These are phyloP conservation scores for Benthosema pterotum DNA, from an alignment of 2,797 vertebrate genomes.

Conservation along the genomic window DNA sequence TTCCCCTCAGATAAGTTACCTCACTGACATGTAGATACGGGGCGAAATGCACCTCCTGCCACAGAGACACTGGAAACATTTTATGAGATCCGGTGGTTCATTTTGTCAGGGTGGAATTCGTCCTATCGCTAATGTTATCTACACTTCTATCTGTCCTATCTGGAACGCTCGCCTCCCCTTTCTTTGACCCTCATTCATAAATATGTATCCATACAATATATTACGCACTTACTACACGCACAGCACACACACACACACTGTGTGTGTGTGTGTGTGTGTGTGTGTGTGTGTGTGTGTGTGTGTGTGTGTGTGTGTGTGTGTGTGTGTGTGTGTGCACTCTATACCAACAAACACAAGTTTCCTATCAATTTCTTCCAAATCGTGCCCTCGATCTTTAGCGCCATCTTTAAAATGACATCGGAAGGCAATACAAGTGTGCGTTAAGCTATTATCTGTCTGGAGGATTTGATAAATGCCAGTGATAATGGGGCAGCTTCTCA, in stretches of 20 bases:
- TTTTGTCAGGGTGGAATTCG: slow-evolving; percentile 54
- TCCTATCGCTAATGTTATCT: slow-evolving; percentile 39
- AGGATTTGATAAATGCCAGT: slow-evolving; percentile 23
- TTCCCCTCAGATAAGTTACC: slow-evolving; percentile 75
- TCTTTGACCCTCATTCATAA: slow-evolving; percentile 47
- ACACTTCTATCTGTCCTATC: slow-evolving; percentile 37
- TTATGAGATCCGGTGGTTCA: slow-evolving; percentile 68
- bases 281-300: too few species aligned
- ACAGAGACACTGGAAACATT: slow-evolving; percentile 71
- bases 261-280: too few species aligned
- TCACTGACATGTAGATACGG: slow-evolving; percentile 72
- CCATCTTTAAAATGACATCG: slow-evolving; percentile 10
- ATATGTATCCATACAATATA: slow-evolving; percentile 22
- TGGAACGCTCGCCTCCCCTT: slow-evolving; percentile 33
- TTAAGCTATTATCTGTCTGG: slow-evolving; percentile 45
- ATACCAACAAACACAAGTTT: slow-evolving; percentile 13
- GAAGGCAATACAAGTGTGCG: slow-evolving; percentile 76
- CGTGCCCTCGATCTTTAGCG: slow-evolving; percentile 12
- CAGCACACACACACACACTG: too few species aligned
- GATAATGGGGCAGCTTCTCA: slow-evolving; percentile 36
- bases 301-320: too few species aligned
- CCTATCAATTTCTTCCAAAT: slow-evolving; percentile 28
- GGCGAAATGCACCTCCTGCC: slow-evolving; percentile 64
- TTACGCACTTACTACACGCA: neutral
- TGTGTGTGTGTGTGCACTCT: too few species aligned